A percentile compares a stretch with the other conserved stretches of the same genome.
Evolutionary conservation across 2,113 vertebrate species (phyloP).

Genomic region (Phoenicopterus ruber): DNA sequence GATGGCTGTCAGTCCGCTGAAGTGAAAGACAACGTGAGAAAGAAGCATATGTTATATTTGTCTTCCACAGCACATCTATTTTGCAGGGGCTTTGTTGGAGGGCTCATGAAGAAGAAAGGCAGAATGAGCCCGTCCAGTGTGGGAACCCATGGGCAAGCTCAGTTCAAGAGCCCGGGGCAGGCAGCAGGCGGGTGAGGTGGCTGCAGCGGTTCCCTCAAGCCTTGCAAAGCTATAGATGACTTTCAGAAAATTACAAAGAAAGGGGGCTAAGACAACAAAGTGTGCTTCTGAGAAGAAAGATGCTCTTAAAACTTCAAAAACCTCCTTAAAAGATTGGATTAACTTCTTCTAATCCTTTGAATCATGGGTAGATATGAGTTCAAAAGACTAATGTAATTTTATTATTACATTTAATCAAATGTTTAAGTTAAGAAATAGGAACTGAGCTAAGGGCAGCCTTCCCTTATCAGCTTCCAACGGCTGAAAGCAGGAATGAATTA

Average conservation of each 20-base stretch:
- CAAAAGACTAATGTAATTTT: constrained; percentile 60
- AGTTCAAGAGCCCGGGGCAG: accelerated
- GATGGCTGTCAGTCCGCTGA: not conserved
- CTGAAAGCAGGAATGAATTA: constrained; percentile 51
- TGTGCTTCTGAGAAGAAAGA: constrained; percentile 1
- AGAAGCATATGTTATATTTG: not conserved
- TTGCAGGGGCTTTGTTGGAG: not conserved
- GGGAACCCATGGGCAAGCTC: not conserved
- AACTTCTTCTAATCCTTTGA: constrained; percentile 33
- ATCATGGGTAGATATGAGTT: constrained; percentile 28
- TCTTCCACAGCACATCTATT: not conserved
- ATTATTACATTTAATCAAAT: constrained; percentile 55
- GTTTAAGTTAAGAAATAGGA: constrained; percentile 52
- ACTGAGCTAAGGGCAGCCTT: constrained; percentile 34
- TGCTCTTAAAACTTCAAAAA: constrained; percentile 33
- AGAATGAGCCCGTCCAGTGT: not conserved
- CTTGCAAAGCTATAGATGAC: not conserved
- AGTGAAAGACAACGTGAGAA: constrained; percentile 8
- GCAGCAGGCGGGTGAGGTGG: not conserved
- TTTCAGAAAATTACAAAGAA: not conserved
- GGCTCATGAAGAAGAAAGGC: not conserved
- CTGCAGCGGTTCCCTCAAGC: not conserved
- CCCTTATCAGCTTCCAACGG: constrained; percentile 6
- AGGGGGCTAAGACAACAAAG: not conserved
- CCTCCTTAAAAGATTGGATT: constrained; percentile 35